Percentiles rank a stretch among this genome's conserved stretches.
Conservation (phyloP, 1,140 invertebrate genomes). For the Caenorhabditis latens region DNA sequence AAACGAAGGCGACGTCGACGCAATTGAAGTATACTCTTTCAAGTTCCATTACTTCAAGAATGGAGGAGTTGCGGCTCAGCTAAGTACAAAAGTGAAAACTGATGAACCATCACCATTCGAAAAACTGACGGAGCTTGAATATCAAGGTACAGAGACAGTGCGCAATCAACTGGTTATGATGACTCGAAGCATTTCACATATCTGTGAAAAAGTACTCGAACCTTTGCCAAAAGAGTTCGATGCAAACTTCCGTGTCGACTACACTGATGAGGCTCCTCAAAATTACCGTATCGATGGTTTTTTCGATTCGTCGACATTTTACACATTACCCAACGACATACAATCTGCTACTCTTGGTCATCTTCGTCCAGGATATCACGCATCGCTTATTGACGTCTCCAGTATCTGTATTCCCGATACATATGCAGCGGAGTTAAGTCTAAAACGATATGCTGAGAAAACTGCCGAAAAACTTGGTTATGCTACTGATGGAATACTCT, state of each 20-base stretch:
- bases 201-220: background rate
- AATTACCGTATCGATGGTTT: background rate
- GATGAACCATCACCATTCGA: background rate
- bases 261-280: background rate
- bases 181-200: background rate
- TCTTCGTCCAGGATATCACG: slow-evolving; percentile 25
- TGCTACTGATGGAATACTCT: background rate
- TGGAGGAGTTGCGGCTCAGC: background rate
- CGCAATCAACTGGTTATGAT: slow-evolving; percentile 3
- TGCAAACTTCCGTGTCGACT: slow-evolving; percentile 2
- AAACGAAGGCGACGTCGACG: slow-evolving; percentile 3
- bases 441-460: background rate
- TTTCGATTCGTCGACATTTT: background rate
- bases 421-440: background rate
- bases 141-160: background rate
- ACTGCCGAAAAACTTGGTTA: background rate
- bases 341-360: slow-evolving; percentile 12
- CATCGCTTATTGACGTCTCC: background rate
- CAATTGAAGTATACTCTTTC: slow-evolving; percentile 27
- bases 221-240: background rate
- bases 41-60: slow-evolving; percentile 1
- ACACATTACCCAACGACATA: background rate
- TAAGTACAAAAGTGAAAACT: background rate
- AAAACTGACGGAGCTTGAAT: background rate
- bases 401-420: background rate